phyloP scores from a whole-genome alignment of 1,140 invertebrate species.

The Temnothorax nylanderi region DNA sequence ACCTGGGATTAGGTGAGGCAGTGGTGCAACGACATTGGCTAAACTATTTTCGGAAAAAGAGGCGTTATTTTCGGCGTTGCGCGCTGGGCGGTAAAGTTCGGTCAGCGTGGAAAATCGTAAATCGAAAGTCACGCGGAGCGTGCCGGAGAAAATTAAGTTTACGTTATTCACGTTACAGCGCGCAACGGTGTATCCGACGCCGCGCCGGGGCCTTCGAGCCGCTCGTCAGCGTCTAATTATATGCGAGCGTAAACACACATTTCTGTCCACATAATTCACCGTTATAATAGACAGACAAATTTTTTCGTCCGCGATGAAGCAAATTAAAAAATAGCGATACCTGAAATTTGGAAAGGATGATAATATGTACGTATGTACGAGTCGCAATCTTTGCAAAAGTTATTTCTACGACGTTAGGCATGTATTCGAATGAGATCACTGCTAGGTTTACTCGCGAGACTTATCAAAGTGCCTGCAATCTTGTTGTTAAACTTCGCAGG shows the following conservation, averaged over 20 bases:
- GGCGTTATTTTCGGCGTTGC: constrained; percentile 49
- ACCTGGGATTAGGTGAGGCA: constrained; percentile 28
- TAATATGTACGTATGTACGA: neutral
- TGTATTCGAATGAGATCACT: constrained; percentile 24
- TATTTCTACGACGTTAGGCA: neutral
- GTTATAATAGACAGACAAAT: neutral
- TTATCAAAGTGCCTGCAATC: constrained; percentile 37
- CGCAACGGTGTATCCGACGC: constrained; percentile 38
- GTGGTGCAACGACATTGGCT: constrained; percentile 35
- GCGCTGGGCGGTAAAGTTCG: constrained; percentile 59
- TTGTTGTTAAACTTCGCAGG: constrained; percentile 43
- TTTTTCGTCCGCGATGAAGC: neutral
- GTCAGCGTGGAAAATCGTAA: constrained; percentile 73
- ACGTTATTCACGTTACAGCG: constrained; percentile 59
- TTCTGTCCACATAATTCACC: neutral
- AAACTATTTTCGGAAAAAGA: constrained; percentile 51
- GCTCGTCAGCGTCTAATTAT: constrained; percentile 28
- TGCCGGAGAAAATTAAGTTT: constrained; percentile 67
- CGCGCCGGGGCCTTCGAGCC: neutral
- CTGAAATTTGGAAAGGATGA: neutral
- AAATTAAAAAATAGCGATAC: neutral
- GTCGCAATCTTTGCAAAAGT: neutral
- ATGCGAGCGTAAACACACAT: neutral
- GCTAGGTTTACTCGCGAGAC: constrained; percentile 38
- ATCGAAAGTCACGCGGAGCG: constrained; percentile 68